These are phyloP conservation scores for Thalassophryne amazonica DNA, from an alignment of 2,797 vertebrate species.

Conservation along the genomic window DNA sequence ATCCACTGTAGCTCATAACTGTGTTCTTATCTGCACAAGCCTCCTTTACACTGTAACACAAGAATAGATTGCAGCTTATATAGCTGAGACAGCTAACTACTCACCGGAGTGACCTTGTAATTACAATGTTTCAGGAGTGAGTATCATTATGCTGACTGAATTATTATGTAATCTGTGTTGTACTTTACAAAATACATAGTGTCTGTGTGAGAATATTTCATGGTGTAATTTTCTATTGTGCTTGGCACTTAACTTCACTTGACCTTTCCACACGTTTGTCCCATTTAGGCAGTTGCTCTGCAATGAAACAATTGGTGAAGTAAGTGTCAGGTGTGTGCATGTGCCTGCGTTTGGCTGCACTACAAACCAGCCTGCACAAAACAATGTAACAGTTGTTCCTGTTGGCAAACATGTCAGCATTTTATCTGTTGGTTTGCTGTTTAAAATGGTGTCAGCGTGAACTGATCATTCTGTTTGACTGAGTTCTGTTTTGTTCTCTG, in stretches of 20 bases:
- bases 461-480: too few relatives aligned
- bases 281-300: neutral
- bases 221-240: neutral
- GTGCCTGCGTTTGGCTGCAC: neutral
- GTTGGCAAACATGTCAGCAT: too few relatives aligned
- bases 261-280: neutral
- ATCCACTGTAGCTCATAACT: too few relatives aligned
- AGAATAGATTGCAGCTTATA: too few relatives aligned
- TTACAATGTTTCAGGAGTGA: neutral
- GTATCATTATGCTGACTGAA: neutral
- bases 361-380: neutral
- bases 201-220: neutral
- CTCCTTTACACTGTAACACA: neutral
- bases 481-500: too few relatives aligned
- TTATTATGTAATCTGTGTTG: neutral
- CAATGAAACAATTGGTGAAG: slow-evolving; percentile 12
- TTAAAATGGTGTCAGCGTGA: too few relatives aligned
- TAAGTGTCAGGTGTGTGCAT: neutral
- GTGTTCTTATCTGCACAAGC: neutral
- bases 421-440: neutral
- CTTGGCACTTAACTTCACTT: neutral
- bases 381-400: neutral
- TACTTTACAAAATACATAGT: neutral
- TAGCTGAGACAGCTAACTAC: too few relatives aligned
- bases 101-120: too few relatives aligned